These are phyloP conservation scores for Saturnia japonica DNA, from an alignment of 2,888 invertebrate species.

Conservation along the genomic window DNA sequence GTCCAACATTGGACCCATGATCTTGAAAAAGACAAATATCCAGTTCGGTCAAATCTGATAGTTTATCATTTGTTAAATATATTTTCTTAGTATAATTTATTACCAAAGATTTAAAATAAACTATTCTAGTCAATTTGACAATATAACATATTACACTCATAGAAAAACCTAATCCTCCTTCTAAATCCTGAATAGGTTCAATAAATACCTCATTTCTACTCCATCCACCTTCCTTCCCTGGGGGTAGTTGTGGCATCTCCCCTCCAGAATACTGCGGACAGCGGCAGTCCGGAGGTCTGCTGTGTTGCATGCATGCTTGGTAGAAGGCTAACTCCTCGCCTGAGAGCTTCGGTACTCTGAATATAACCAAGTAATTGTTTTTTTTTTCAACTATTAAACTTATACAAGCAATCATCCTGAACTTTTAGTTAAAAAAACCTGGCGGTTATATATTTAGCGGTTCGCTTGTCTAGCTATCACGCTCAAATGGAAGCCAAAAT, in stretches of 20 bases:
- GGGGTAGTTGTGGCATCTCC: slow-evolving; percentile 56
- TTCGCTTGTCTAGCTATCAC: not conserved
- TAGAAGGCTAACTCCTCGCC: slow-evolving; percentile 70
- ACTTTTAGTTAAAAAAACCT: not conserved
- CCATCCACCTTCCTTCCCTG: slow-evolving; percentile 71
- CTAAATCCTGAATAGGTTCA: not conserved
- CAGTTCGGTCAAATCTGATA: not conserved
- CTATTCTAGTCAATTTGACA: too few species aligned
- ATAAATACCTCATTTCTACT: slow-evolving; percentile 63
- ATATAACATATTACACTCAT: not conserved
- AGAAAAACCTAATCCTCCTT: too few species aligned
- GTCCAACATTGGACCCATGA: slow-evolving; percentile 83
- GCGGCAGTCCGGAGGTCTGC: slow-evolving; percentile 66
- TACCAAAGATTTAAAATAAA: too few species aligned
- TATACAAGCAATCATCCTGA: not conserved
- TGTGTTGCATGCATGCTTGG: slow-evolving; percentile 73
- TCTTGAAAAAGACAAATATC: slow-evolving; percentile 48
- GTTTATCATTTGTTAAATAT: not conserved
- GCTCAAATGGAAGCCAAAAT: not conserved
- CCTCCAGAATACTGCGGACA: slow-evolving; percentile 69
- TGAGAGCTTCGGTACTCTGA: slow-evolving; percentile 59
- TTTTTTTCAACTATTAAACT: not conserved
- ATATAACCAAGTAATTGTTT: not conserved
- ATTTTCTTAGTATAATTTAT: not conserved
- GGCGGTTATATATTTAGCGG: too few species aligned